These are phyloP conservation scores for Meloidogyne exigua DNA, from an alignment of 1,140 invertebrate species.

Conservation along the genomic window DNA sequence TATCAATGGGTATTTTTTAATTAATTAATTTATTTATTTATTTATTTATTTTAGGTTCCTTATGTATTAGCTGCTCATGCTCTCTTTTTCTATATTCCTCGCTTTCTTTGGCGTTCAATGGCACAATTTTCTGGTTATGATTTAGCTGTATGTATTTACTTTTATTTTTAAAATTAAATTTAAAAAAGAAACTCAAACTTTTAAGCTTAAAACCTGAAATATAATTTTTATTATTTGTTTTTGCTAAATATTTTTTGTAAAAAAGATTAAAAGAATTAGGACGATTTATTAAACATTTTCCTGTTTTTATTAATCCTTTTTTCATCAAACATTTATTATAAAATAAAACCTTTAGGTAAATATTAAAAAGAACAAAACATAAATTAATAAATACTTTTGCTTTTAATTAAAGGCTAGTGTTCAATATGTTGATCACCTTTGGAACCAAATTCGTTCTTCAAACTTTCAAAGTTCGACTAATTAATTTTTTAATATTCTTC, in stretches of 20 bases:
- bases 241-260: no score
- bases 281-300: no score
- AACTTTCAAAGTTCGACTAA: slow-evolving; percentile 39
- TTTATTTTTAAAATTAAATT: no score
- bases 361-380: not conserved
- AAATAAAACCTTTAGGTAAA: no score
- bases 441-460: slow-evolving; percentile 25
- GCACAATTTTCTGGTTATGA: slow-evolving; percentile 59
- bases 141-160: slow-evolving; percentile 36
- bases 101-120: slow-evolving; percentile 57
- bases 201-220: no score
- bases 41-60: slow-evolving; percentile 48
- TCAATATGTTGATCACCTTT: slow-evolving; percentile 23
- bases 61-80: slow-evolving; percentile 61
- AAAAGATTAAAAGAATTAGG: no score
- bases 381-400: not conserved
- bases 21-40: not conserved
- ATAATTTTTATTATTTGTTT: no score
- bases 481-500: not conserved
- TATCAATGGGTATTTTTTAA: slow-evolving; percentile 58
- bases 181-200: no score
- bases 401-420: slow-evolving; percentile 13
- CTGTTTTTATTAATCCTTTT: no score
- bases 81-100: slow-evolving; percentile 57
- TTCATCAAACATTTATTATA: no score